Conservation (phyloP, 2,113 vertebrate species). For the Gymnobelideus leadbeateri region DNA sequence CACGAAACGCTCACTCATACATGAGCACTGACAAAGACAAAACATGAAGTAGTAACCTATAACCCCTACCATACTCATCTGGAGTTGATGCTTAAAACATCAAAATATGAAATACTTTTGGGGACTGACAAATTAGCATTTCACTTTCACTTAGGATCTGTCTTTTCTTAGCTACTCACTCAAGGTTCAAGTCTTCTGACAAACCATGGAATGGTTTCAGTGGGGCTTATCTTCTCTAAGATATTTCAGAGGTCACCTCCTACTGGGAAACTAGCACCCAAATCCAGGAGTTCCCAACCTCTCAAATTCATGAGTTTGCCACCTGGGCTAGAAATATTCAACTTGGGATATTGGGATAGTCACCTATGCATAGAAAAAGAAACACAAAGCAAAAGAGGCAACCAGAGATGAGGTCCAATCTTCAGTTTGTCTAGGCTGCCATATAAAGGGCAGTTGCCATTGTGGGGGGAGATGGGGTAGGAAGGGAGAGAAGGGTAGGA, state of each 20-base stretch:
- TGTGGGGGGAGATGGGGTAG: too few relatives aligned
- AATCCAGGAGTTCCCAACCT: background rate
- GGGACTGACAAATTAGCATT: too few relatives aligned
- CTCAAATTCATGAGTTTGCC: background rate
- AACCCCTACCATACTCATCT: too few relatives aligned
- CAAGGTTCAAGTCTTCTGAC: too few relatives aligned
- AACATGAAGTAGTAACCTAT: too few relatives aligned
- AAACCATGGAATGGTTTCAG: background rate
- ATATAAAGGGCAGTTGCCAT: background rate
- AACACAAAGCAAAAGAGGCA: background rate
- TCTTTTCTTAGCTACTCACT: too few relatives aligned
- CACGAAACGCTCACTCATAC: too few relatives aligned
- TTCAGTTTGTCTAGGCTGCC: background rate
- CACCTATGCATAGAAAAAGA: background rate
- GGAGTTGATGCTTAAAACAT: too few relatives aligned
- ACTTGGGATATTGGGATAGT: background rate
- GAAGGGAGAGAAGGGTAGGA: too few relatives aligned
- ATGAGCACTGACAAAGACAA: too few relatives aligned
- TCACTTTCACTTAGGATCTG: too few relatives aligned
- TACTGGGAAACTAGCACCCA: background rate
- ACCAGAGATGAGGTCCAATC: background rate
- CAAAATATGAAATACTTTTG: too few relatives aligned
- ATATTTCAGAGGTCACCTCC: background rate
- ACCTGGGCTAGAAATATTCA: background rate
- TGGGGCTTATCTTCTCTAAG: background rate